These are phyloP conservation scores for Pyralis farinalis DNA, from an alignment of 2,888 invertebrate species.

Conservation along the genomic window DNA sequence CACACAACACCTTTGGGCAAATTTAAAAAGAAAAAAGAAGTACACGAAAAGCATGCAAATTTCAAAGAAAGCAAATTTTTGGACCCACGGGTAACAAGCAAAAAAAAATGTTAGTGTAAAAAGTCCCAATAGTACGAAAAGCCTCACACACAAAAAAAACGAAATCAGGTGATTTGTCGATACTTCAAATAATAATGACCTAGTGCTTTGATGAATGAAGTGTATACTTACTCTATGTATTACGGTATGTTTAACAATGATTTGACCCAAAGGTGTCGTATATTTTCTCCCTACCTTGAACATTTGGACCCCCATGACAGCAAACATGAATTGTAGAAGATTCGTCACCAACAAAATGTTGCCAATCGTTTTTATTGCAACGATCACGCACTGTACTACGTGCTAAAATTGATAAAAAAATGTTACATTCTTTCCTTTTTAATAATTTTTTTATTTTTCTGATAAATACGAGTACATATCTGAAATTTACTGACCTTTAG, in stretches of 20 bases:
- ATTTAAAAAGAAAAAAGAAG: slow-evolving; percentile 26
- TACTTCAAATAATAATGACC: slow-evolving; percentile 1
- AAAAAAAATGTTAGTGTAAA: slow-evolving; percentile 53
- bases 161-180: slow-evolving; percentile 44
- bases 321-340: slow-evolving; percentile 99
- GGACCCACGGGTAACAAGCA: slow-evolving; percentile 62
- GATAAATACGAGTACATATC: slow-evolving; percentile 9
- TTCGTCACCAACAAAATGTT: slow-evolving; percentile 99
- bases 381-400: slow-evolving; percentile 99
- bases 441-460: slow-evolving; percentile 1
- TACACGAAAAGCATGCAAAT: slow-evolving; percentile 40
- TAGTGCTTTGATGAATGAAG: slow-evolving; percentile 5
- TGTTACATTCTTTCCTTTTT: slow-evolving; percentile 11
- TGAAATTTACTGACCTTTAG: slow-evolving; percentile 91
- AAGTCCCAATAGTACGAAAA: slow-evolving; percentile 22
- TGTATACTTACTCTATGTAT: slow-evolving; percentile 45
- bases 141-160: slow-evolving; percentile 61
- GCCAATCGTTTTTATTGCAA: slow-evolving; percentile 99
- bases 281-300: slow-evolving; percentile 93
- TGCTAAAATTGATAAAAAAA: slow-evolving; percentile 85
- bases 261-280: slow-evolving; percentile 73
- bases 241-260: slow-evolving; percentile 20
- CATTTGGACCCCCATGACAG: slow-evolving; percentile 99
- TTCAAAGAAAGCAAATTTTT: slow-evolving; percentile 58
- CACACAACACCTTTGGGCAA: slow-evolving; percentile 77